Conservation (phyloP, 1,140 invertebrate genomes). For the Drosophila orosa region DNA sequence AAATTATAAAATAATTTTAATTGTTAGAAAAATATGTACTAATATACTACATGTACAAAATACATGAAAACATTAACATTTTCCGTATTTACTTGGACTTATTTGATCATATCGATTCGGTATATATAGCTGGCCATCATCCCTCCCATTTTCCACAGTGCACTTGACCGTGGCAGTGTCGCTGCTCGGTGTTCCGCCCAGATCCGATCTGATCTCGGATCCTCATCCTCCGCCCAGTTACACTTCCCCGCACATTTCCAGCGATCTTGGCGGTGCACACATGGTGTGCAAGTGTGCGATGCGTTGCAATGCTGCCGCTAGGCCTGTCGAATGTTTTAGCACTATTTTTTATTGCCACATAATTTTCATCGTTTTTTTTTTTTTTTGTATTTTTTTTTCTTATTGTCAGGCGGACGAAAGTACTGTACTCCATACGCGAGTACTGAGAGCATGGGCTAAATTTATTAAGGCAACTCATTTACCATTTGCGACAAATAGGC, state of each 20-base stretch:
- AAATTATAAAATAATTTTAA: no score
- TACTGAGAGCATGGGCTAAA: conserved; percentile 67
- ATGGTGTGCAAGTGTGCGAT: conserved; percentile 79
- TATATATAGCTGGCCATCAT: not conserved
- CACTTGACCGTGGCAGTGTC: conserved; percentile 77
- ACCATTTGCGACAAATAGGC: conserved; percentile 65
- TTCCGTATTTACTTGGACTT: not conserved
- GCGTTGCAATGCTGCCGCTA: conserved; percentile 44
- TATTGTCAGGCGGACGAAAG: conserved; percentile 36
- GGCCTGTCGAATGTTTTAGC: conserved; percentile 79
- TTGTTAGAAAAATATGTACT: not conserved
- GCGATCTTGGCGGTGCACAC: conserved; percentile 72
- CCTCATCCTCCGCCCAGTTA: conserved; percentile 20
- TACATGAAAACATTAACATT: no score
- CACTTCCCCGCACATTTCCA: conserved; percentile 27
- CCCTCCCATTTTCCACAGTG: conserved; percentile 53
- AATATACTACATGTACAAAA: no score
- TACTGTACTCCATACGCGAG: conserved; percentile 42
- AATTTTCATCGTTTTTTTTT: conserved; percentile 40
- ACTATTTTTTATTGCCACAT: conserved; percentile 82
- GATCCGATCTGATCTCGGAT: conserved; percentile 21
- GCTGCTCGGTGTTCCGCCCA: conserved; percentile 11
- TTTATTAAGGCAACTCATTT: conserved; percentile 80
- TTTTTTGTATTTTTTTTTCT: not conserved
- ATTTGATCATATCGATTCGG: not conserved